A percentile compares a stretch with the other conserved stretches of the same genome.
phyloP scores from a whole-genome alignment of 23 tunicate genomes.

The Trididemnum miniatum region DNA sequence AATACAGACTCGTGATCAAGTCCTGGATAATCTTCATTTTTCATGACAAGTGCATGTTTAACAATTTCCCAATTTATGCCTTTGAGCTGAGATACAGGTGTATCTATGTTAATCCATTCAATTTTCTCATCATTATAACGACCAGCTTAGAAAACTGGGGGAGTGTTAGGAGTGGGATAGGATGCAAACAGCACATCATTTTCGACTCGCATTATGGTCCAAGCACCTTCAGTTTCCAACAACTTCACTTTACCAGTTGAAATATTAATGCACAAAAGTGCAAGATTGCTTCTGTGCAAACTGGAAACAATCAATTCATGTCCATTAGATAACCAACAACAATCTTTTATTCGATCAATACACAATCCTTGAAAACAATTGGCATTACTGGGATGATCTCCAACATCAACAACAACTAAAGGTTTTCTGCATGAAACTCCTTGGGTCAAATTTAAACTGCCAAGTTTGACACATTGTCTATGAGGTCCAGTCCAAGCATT shows the following conservation, averaged over 20 bases:
- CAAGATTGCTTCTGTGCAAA: slow-evolving; percentile 41
- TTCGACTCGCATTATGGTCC: slow-evolving; percentile 34
- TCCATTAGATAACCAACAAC: slow-evolving; percentile 40
- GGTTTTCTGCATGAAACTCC: background rate
- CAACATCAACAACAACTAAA: slow-evolving; percentile 45
- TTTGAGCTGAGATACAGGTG: slow-evolving; percentile 7
- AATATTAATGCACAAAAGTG: slow-evolving; percentile 37
- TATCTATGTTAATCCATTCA: slow-evolving; percentile 41
- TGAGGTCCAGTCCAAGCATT: slow-evolving; percentile 69
- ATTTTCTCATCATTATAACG: background rate
- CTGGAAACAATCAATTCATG: slow-evolving; percentile 18
- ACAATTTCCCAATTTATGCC: slow-evolving; percentile 51
- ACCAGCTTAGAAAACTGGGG: slow-evolving; percentile 45
- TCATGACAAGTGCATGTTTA: slow-evolving; percentile 35
- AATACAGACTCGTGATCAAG: slow-evolving; percentile 64
- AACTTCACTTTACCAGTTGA: slow-evolving; percentile 41
- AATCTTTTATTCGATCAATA: slow-evolving; percentile 9
- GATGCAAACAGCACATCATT: slow-evolving; percentile 62
- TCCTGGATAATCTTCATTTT: slow-evolving; percentile 46
- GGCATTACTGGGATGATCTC: background rate
- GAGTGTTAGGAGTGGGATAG: slow-evolving; percentile 56
- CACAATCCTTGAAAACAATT: slow-evolving; percentile 60
- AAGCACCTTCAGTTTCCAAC: slow-evolving; percentile 42
- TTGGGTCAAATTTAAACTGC: slow-evolving; percentile 12
- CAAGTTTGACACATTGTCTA: slow-evolving; percentile 62